Percentiles rank a stretch among this genome's conserved stretches.
Evolutionary conservation across 2,113 vertebrate genomes (phyloP).

Genomic region (Podarcis muralis): DNA sequence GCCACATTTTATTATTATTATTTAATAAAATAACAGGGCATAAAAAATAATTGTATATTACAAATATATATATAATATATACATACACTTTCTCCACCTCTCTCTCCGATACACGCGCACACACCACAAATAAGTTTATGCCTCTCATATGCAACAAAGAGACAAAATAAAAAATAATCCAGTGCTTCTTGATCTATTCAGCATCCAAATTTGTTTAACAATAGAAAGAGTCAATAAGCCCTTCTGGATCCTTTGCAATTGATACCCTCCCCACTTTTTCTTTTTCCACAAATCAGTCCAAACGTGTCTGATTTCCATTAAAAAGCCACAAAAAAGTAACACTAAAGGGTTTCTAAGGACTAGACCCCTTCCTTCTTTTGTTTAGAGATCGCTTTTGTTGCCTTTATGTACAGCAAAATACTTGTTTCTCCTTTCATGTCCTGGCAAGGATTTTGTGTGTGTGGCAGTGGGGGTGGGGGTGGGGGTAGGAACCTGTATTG

Average conservation of each 20-base stretch:
- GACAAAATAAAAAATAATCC: conserved; percentile 63
- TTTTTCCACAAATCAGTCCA: conserved; percentile 81
- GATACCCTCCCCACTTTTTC: conserved; percentile 58
- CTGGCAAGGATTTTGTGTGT: conserved; percentile 47
- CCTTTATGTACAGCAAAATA: conserved; percentile 85
- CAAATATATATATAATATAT: conserved; percentile 75
- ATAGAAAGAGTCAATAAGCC: conserved; percentile 85
- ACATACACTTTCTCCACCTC: neutral
- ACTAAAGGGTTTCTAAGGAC: conserved; percentile 78
- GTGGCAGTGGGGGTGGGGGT: neutral
- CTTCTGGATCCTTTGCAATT: conserved; percentile 77
- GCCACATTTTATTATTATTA: conserved; percentile 79
- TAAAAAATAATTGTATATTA: conserved; percentile 81
- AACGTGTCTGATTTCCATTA: conserved; percentile 90
- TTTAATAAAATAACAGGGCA: conserved; percentile 90
- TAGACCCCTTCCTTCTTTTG: conserved; percentile 84
- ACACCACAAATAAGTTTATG: conserved; percentile 53
- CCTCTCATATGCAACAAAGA: conserved; percentile 67
- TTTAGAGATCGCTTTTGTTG: conserved; percentile 83
- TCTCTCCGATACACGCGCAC: neutral
- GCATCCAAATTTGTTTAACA: conserved; percentile 85
- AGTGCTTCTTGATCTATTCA: conserved; percentile 88
- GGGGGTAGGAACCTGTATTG: conserved; percentile 83
- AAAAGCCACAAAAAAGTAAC: conserved; percentile 86
- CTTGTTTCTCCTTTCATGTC: conserved; percentile 84